Evolutionary conservation across 2,888 invertebrate species (phyloP).

Genomic region (Stramonita haemastoma): DNA sequence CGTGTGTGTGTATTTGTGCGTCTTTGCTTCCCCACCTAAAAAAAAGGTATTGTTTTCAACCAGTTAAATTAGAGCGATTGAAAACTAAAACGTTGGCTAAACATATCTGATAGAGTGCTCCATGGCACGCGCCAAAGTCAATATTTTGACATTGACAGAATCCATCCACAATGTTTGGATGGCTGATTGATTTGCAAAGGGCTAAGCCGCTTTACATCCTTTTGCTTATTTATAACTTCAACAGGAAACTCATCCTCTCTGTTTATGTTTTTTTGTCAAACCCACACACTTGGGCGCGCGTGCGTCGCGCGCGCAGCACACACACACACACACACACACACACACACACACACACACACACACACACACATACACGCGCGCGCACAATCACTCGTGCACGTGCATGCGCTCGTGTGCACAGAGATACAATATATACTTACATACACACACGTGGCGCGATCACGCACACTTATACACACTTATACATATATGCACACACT

Average conservation of each 20-base stretch:
- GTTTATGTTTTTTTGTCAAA: too few relatives aligned
- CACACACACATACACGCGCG: neutral
- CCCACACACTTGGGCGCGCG: neutral
- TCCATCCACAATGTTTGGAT: too few relatives aligned
- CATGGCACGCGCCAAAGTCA: too few relatives aligned
- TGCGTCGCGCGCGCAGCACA: neutral
- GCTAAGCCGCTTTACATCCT: too few relatives aligned
- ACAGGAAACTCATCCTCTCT: too few relatives aligned
- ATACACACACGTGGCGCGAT: neutral
- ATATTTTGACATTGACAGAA: too few relatives aligned
- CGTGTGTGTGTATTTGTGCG: neutral
- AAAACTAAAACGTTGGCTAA: too few relatives aligned
- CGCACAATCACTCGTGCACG: neutral
- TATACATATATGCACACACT: neutral
- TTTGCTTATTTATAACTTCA: too few relatives aligned
- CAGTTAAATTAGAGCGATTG: too few relatives aligned
- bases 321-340: neutral
- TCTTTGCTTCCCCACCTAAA: neutral
- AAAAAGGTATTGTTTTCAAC: too few relatives aligned
- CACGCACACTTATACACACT: neutral
- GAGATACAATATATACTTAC: neutral
- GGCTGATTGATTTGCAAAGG: too few relatives aligned
- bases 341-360: slow-evolving; percentile 3
- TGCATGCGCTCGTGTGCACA: neutral
- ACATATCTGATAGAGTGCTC: too few relatives aligned